phyloP scores from a whole-genome alignment of 2,113 vertebrate genomes.

The Pteronura brasiliensis region DNA sequence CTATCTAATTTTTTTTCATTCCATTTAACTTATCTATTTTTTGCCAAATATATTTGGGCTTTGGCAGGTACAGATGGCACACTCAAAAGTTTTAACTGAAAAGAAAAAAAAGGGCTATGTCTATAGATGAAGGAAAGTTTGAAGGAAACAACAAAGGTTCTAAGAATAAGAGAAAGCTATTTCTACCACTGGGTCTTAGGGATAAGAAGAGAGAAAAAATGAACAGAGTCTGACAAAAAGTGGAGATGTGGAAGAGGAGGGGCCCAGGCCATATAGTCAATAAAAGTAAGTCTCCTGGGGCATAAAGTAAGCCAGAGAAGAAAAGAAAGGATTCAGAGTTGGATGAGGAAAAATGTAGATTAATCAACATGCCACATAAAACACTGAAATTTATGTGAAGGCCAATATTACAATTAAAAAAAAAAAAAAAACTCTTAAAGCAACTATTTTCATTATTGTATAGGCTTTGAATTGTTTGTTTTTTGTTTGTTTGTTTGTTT shows the following conservation, averaged over 20 bases:
- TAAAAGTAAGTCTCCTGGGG: not conserved
- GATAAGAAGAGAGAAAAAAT: not conserved
- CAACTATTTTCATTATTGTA: not conserved
- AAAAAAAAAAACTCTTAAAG: not conserved
- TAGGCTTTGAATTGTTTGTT: not conserved
- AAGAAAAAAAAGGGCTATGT: not conserved
- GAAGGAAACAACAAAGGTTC: not conserved
- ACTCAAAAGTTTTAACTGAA: conserved; percentile 3
- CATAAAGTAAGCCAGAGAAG: not conserved
- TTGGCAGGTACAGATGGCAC: not conserved
- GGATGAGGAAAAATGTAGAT: not conserved
- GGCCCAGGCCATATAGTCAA: not conserved
- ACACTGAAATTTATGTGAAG: not conserved
- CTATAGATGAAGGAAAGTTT: not conserved
- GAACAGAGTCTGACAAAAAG: not conserved
- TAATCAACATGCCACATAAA: not conserved
- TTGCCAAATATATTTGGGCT: not conserved
- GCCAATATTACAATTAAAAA: not conserved
- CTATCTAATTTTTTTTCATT: not conserved
- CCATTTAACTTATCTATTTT: not conserved
- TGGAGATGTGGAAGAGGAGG: not conserved
- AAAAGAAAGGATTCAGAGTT: not conserved
- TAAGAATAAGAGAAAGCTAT: not conserved
- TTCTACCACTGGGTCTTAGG: not conserved
- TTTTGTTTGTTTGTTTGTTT: not conserved